These are phyloP conservation scores for Monochamus alternatus DNA, from an alignment of 2,888 invertebrate genomes.

Conservation along the genomic window DNA sequence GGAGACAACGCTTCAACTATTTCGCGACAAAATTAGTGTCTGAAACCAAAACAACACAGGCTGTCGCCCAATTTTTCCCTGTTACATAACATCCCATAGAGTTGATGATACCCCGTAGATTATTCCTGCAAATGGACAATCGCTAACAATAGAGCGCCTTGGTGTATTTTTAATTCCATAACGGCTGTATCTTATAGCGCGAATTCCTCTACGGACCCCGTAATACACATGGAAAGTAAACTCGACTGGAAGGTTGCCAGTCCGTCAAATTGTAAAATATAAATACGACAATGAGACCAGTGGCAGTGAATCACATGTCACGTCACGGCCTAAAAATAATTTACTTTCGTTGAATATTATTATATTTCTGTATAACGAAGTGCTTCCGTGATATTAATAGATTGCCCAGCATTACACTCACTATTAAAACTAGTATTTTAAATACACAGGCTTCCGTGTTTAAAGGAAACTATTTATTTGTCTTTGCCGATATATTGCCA, in stretches of 20 bases:
- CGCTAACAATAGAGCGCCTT: slow-evolving; percentile 1
- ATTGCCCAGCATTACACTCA: no score
- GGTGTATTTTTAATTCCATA: slow-evolving; percentile 10
- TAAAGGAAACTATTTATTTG: no score
- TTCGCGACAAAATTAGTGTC: neutral
- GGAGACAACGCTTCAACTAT: neutral
- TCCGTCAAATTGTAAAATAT: slow-evolving; percentile 23
- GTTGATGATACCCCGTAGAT: neutral
- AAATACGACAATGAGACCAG: slow-evolving; percentile 6
- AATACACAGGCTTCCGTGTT: no score
- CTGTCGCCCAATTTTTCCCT: neutral
- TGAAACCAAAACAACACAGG: neutral
- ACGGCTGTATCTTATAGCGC: neutral
- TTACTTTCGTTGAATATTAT: slow-evolving; percentile 10
- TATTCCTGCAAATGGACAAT: neutral
- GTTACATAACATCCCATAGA: neutral
- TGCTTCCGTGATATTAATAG: neutral
- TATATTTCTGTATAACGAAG: neutral
- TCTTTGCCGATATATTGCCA: no score
- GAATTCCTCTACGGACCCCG: slow-evolving; percentile 1
- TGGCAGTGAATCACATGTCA: slow-evolving; percentile 7
- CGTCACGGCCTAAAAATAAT: slow-evolving; percentile 3
- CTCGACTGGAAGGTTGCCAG: slow-evolving; percentile 19
- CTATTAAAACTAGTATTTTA: no score
- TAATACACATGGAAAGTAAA: slow-evolving; percentile 18